Base-by-base conservation (phyloP, 2,888 invertebrate genomes). In the Stratiomys singularior region DNA sequence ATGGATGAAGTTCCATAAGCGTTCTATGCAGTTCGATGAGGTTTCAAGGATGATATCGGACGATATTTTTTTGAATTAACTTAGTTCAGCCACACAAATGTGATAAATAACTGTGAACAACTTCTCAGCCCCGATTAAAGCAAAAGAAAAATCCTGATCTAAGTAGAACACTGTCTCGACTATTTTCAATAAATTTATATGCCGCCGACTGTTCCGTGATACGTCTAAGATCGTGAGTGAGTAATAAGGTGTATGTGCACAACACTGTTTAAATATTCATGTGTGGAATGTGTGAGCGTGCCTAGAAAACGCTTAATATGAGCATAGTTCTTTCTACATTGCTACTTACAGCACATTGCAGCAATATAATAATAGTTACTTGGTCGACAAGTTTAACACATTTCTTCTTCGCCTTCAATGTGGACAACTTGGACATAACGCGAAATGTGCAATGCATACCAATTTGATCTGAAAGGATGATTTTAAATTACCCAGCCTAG, bases 81-180 rank as follows among this genome's bases (percentile, higher is more conserved):
- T n/a, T n/a, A n/a, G n/a, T n/a, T n/a, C n/a, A n/a, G n/a, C n/a
- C n/a, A n/a, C n/a, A n/a, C n/a, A n/a, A n/a, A n/a, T n/a, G n/a
- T n/a, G 44, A 44, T 9, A 52, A 52, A 5, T 18, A 52, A n/a
- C 52, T 18, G 18, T 52, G 52, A 52, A 52, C 15, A 3, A 52
- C 52, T 52, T 37, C 9, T 37, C 52, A 13, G 15, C 52, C 4
- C 15, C 52, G 15, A 13, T 52, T 5, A 15, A 52, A 52, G 15
- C 15, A 52, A 18, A 52, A n/a, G 28, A 15, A 64, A 52, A 25
- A 23, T 18, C 71, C 1, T 0, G 28, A 64, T 64, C 30, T 15
- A 71, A 71, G 71, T 71, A 52, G 71, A 47, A 71, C 71, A 47
- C 47, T 71, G 71, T 71, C 71, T 71, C 47, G 52, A 71, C 71